Base-by-base conservation (phyloP, 2,113 vertebrate species). In the Percopsis transmontana region DNA sequence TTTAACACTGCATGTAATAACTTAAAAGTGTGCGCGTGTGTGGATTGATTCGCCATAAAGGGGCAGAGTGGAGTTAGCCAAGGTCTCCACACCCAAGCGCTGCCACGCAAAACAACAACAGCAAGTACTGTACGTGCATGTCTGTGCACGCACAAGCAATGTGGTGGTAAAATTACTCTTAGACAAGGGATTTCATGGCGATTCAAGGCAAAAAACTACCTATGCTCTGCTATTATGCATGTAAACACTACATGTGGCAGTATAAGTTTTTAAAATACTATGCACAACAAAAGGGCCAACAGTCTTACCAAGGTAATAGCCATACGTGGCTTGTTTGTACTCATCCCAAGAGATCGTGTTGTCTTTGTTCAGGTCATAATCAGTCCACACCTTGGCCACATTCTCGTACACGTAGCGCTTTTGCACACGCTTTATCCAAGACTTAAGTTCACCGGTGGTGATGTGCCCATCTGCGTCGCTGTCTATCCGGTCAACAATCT, bases 361-460 rank as follows among this genome's bases (percentile, higher is more conserved):
- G 41, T 99, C 96, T 83, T 95, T 96, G 91, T 99, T 95, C 38
- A 96, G 83, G 87, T 99, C 97, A 21, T 99, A 99, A 74, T 99
- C 97, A 3, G 91, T 90, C 97, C 97, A 99, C 54, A 99, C 96
- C 79, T 97, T 98, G 2, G 94, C 97, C 8, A 99, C 94, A 0
- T 97, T 98, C 81, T 99, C 97, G 47, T 95, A 98, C 48, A 98
- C 95, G 21, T 99, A 98, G 38, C 97, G 96, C 76, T 98, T 99
- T 92, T 99, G 97, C 0, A 98, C 96, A 1, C 96, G 91, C 77
- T 98, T 98, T 74, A 99, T 99, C 97, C 97, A 99, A 8, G 80
- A 88, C 83, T 96, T 97, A 60, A 99, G 89, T 64, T 99, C 97
- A 13, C 92, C 93, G 0, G 92, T 92, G 56, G 92, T 96, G 76